A percentile compares a stretch with the other conserved stretches of the same genome.
phyloP scores from a whole-genome alignment of 1,140 invertebrate species.

The Drosophila busckii region DNA sequence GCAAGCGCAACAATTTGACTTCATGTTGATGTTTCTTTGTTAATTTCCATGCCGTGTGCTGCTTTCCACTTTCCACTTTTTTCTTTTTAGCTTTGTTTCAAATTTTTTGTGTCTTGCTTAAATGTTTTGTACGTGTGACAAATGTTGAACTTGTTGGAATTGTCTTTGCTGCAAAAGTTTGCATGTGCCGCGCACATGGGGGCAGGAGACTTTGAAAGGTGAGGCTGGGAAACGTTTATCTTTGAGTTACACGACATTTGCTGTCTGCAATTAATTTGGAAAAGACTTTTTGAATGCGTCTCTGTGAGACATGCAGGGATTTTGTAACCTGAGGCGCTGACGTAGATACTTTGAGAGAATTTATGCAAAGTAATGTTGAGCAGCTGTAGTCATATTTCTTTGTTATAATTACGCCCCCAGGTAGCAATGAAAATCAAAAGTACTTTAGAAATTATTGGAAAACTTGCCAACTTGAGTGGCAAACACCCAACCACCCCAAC shows the following conservation, averaged over 20 bases:
- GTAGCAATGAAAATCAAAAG: too few relatives aligned
- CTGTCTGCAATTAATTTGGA: slow-evolving; percentile 66
- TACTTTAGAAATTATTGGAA: too few relatives aligned
- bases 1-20: slow-evolving; percentile 46
- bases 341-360: too few relatives aligned
- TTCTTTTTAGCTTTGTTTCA: background rate
- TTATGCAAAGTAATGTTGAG: too few relatives aligned
- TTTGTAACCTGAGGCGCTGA: too few relatives aligned
- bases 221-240: slow-evolving; percentile 58
- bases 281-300: too few relatives aligned
- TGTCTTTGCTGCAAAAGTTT: slow-evolving; percentile 45
- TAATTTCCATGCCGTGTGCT: slow-evolving; percentile 54
- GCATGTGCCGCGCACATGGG: slow-evolving; percentile 4
- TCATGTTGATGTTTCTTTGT: slow-evolving; percentile 68
- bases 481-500: too few relatives aligned
- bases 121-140: slow-evolving; percentile 56
- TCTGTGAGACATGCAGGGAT: too few relatives aligned
- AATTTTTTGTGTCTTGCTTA: slow-evolving; percentile 13
- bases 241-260: slow-evolving; percentile 60
- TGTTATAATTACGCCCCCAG: too few relatives aligned
- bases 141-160: slow-evolving; percentile 65
- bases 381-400: too few relatives aligned
- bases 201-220: slow-evolving; percentile 25
- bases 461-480: too few relatives aligned
- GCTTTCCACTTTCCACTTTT: slow-evolving; percentile 9